Percentiles rank a stretch among this genome's conserved stretches.
These are phyloP conservation scores for Ophion ventricosus DNA, from an alignment of 2,888 invertebrate genomes.

Conservation along the genomic window DNA sequence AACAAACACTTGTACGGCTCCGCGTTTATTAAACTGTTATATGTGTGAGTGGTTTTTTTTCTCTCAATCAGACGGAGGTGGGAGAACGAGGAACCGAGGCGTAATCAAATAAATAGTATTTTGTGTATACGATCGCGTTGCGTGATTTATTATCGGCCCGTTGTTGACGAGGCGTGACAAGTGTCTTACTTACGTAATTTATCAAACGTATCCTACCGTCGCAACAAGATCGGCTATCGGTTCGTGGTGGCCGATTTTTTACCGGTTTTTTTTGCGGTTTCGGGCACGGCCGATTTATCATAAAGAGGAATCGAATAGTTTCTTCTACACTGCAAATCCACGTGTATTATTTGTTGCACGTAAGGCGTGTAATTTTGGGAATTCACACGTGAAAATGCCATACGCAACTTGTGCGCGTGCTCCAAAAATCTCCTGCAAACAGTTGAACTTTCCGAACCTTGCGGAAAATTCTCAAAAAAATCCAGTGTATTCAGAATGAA, in stretches of 20 bases:
- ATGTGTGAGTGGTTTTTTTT: background rate
- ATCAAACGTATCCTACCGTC: background rate
- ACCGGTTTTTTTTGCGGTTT: background rate
- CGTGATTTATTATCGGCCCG: constrained; percentile 30
- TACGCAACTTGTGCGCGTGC: no score
- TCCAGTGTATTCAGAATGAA: no score
- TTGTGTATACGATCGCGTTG: constrained; percentile 4
- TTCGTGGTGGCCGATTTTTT: background rate
- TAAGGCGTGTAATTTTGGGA: no score
- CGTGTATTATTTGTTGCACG: no score
- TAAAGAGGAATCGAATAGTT: no score
- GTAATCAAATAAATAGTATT: constrained; percentile 27
- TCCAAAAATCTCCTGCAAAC: no score
- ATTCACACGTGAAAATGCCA: no score
- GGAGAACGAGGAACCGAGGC: constrained; percentile 22
- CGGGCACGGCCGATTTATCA: background rate
- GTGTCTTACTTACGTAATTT: constrained; percentile 12
- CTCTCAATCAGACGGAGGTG: background rate
- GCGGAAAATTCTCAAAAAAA: no score
- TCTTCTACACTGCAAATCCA: no score
- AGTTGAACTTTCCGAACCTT: no score
- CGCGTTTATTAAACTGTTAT: constrained; percentile 21
- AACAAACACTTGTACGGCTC: constrained; percentile 23
- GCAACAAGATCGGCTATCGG: background rate
- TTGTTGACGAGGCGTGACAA: background rate